Evolutionary conservation across 1,140 invertebrate genomes (phyloP).

Genomic region (Brachionus rotundiformis): DNA sequence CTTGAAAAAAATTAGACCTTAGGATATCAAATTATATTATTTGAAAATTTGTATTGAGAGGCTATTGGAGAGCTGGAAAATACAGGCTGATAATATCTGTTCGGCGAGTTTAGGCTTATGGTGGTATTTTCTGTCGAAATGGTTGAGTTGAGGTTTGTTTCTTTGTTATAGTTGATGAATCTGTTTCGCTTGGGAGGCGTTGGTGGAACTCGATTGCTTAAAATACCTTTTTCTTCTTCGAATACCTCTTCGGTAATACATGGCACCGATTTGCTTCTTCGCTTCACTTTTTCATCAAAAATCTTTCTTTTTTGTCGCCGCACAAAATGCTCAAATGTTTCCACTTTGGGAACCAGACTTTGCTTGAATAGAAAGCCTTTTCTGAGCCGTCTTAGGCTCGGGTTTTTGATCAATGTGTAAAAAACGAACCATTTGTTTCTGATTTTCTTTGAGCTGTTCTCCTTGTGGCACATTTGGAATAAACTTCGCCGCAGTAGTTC

Average conservation of each 20-base stretch:
- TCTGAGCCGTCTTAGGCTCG: neutral
- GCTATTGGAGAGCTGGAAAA: neutral
- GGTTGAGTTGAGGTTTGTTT: neutral
- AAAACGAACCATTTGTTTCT: slow-evolving; percentile 42
- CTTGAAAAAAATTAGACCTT: neutral
- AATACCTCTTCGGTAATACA: neutral
- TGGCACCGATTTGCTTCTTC: slow-evolving; percentile 22
- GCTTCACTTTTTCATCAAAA: slow-evolving; percentile 26
- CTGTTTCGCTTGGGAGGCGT: slow-evolving; percentile 1
- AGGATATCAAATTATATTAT: slow-evolving; percentile 1
- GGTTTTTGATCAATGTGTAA: slow-evolving; percentile 39
- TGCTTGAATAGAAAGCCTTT: slow-evolving; percentile 41
- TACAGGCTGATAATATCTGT: slow-evolving; percentile 3
- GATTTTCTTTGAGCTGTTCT: neutral
- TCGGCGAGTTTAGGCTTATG: neutral
- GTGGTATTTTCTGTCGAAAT: slow-evolving; percentile 16
- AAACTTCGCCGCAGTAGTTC: neutral
- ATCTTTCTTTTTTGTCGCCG: slow-evolving; percentile 17
- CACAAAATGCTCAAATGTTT: slow-evolving; percentile 31
- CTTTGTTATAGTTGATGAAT: slow-evolving; percentile 7
- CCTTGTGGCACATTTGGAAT: neutral
- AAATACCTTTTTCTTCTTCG: neutral
- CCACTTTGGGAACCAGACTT: slow-evolving; percentile 11
- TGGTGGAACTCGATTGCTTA: neutral
- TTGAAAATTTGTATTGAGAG: slow-evolving; percentile 27